These are phyloP conservation scores for Chromoteleia sp. DNA, from an alignment of 2,888 invertebrate species.

Conservation along the genomic window DNA sequence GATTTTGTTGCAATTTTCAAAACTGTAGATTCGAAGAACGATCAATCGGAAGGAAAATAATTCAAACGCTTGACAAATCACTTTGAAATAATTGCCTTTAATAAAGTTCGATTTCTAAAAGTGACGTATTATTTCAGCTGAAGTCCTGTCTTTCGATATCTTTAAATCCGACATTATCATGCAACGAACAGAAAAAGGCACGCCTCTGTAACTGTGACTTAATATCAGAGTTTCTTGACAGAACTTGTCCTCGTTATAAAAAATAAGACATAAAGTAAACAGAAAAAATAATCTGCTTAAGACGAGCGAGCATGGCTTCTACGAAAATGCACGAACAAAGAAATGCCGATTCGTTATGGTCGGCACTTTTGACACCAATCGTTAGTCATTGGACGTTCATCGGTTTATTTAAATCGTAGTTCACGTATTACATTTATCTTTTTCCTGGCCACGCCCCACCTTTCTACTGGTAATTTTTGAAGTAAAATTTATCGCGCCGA, in stretches of 20 bases:
- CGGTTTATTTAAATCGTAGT: conserved; percentile 51
- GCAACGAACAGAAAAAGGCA: conserved; percentile 17
- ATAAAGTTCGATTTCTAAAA: background rate
- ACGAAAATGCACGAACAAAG: conserved; percentile 49
- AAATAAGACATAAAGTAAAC: conserved; percentile 39
- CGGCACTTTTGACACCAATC: conserved; percentile 65
- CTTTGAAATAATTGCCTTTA: background rate
- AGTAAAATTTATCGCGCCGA: conserved; percentile 51
- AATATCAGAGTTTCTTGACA: conserved; percentile 19
- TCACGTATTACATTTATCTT: conserved; percentile 35
- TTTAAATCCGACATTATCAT: conserved; percentile 18
- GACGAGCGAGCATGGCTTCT: conserved; percentile 45
- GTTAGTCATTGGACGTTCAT: conserved; percentile 57
- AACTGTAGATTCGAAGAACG: no score
- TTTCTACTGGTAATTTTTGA: conserved; percentile 45
- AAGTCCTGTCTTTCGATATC: background rate
- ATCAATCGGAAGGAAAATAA: no score
- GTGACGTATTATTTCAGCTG: conserved; percentile 35
- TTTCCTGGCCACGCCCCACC: conserved; percentile 39
- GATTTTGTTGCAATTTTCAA: background rate
- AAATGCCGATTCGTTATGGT: conserved; percentile 50
- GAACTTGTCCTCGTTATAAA: conserved; percentile 38
- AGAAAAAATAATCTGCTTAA: conserved; percentile 62
- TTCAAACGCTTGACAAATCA: background rate
- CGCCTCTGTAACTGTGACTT: conserved; percentile 19